Percentiles rank a stretch among this genome's conserved stretches.
phyloP scores from a whole-genome alignment of 2,113 vertebrate genomes.

The Isichthys henryi region DNA sequence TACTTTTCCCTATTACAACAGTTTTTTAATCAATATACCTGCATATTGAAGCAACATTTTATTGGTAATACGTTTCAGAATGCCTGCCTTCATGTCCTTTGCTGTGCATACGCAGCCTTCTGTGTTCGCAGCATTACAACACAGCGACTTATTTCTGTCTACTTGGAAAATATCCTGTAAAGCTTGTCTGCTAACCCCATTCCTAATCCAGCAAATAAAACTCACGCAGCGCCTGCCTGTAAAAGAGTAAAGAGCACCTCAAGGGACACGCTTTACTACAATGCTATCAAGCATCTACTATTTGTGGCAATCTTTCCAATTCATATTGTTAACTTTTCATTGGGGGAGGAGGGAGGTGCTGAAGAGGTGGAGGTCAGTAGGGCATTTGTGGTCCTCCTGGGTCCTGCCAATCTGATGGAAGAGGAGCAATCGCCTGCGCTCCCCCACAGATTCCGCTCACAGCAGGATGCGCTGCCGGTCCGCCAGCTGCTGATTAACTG shows the following conservation, averaged over 20 bases:
- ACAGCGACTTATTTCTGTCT: background rate
- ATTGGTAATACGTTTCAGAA: too few relatives aligned
- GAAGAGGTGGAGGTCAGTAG: constrained; percentile 26
- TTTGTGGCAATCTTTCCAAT: background rate
- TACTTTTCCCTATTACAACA: background rate
- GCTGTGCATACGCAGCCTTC: too few relatives aligned
- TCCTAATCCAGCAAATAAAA: background rate
- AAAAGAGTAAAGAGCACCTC: background rate
- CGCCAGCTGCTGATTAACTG: constrained; percentile 35
- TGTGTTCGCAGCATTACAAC: background rate
- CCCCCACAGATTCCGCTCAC: constrained; percentile 22
- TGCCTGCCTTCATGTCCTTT: background rate
- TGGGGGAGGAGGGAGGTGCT: background rate
- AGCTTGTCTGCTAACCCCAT: background rate
- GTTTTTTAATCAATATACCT: background rate
- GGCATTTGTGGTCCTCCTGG: constrained; percentile 30
- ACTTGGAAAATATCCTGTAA: background rate
- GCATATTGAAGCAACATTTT: background rate
- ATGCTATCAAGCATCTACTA: background rate
- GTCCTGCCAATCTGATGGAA: constrained; percentile 46
- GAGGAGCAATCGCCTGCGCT: constrained; percentile 36
- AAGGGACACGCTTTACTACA: background rate
- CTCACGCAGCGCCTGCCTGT: background rate
- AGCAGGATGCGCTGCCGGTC: constrained; percentile 28
- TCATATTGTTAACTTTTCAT: background rate